Evolutionary conservation across 2,888 invertebrate genomes (phyloP), one percentile per base, ranked within the genome.

Genomic region (Taphrorychus bicolor): DNA sequence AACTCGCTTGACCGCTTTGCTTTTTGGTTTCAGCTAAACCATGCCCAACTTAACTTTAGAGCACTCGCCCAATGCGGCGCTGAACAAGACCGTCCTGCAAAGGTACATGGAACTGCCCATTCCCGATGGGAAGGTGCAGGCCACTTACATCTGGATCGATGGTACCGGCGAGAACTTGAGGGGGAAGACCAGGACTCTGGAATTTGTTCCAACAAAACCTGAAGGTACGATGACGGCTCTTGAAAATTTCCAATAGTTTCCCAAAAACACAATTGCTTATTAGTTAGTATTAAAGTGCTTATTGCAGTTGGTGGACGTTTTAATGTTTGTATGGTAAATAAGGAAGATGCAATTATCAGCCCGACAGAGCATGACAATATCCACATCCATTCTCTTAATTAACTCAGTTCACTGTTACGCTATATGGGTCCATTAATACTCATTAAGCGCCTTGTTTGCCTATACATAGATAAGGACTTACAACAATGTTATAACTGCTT

Each of bases 71-170:
- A 94, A 94, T 82, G 93, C 93, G 74, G 90, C 89, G 72, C 84
- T 94, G 63, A 91, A 93, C 75, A 94, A 94, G 83, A 86, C 87
- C 51, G 85, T 94, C 57, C 81, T 92, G 71, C 85, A 85, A 70
- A 87, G 89, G 65, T 96, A 93, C 82, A 84, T 92, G 79, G 87
- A 89, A 73, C 85, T 97, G 72, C 93, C 93, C 0, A 85, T 93
- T 69, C 91, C 93, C 5, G 90, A 89, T 22, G 89, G 92, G 76
- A 87, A 88, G 79, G 87, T 92, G 60, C 90, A 94, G 79, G 95
- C 93, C 45, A 94, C 93, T 58, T 97, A 97, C 83, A 87, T 97
- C 61, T 97, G 97, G 97, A 94, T 97, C 76, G 97, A 97, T 79
- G 97, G 97, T 22, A 91, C 92, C 17, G 96, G 94, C 18, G 95